phyloP scores from a whole-genome alignment of 1,140 invertebrate genomes.

The Harlomillsia oculata region DNA sequence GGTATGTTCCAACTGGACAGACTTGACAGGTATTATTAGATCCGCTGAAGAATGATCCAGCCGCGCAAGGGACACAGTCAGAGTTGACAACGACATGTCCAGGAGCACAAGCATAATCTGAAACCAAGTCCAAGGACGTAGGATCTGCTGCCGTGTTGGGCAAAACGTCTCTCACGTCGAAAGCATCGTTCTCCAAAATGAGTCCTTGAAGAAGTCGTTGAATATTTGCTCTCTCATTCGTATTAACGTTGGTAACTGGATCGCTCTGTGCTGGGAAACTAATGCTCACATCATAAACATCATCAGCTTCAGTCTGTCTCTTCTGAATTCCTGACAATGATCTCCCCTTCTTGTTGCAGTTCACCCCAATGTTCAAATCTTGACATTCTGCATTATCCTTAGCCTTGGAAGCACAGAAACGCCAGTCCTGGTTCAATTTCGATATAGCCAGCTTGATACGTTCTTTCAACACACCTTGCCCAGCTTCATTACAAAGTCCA shows the following conservation, averaged over 20 bases:
- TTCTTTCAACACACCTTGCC: slow-evolving; percentile 77
- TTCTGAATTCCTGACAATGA: slow-evolving; percentile 54
- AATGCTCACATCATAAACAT: slow-evolving; percentile 65
- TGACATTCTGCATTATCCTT: slow-evolving; percentile 56
- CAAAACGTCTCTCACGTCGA: slow-evolving; percentile 82
- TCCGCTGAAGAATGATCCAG: slow-evolving; percentile 77
- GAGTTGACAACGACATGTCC: slow-evolving; percentile 87
- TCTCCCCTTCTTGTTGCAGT: slow-evolving; percentile 53
- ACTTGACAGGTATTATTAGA: slow-evolving; percentile 64
- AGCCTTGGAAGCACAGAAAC: slow-evolving; percentile 34
- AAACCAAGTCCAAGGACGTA: slow-evolving; percentile 69
- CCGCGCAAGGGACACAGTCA: slow-evolving; percentile 86
- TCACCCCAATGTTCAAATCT: slow-evolving; percentile 76
- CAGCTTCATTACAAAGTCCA: slow-evolving; percentile 85
- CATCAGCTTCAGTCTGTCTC: slow-evolving; percentile 54
- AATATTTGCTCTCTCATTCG: slow-evolving; percentile 73
- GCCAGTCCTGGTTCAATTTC: slow-evolving; percentile 59
- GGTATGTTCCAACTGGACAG: slow-evolving; percentile 83
- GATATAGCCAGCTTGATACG: slow-evolving; percentile 78
- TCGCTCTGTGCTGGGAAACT: slow-evolving; percentile 78
- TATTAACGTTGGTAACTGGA: slow-evolving; percentile 74
- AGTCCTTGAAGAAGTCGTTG: slow-evolving; percentile 71
- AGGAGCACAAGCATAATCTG: slow-evolving; percentile 82
- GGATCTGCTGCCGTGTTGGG: slow-evolving; percentile 85
- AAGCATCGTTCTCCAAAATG: slow-evolving; percentile 82